These are phyloP conservation scores for Trissolcus japonicus DNA, from an alignment of 2,888 invertebrate genomes.

Conservation along the genomic window DNA sequence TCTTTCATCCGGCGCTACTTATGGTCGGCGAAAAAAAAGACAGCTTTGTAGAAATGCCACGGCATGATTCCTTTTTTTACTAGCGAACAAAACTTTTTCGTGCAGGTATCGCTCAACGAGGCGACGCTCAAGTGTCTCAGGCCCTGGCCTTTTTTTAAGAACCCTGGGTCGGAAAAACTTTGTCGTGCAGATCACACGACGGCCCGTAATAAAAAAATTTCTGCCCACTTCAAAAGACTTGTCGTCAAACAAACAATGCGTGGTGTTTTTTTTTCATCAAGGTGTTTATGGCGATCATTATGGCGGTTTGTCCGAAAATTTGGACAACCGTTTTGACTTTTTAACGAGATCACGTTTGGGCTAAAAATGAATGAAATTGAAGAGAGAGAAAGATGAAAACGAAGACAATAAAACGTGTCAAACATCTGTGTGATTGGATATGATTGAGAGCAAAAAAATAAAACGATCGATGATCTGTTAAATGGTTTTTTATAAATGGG, in stretches of 20 bases:
- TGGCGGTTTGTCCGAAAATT: constrained; percentile 16
- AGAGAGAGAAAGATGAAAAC: neutral
- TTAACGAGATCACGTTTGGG: constrained; percentile 10
- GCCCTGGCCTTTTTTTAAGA: constrained; percentile 25
- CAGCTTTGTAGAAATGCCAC: constrained; percentile 34
- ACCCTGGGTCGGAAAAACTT: constrained; percentile 27
- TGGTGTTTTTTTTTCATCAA: constrained; percentile 10
- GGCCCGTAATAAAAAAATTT: constrained; percentile 33
- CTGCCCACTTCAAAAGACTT: neutral
- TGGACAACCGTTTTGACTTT: constrained; percentile 13
- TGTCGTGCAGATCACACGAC: constrained; percentile 31
- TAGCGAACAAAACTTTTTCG: constrained; percentile 38
- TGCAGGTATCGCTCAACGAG: constrained; percentile 42
- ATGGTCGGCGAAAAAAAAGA: constrained; percentile 45
- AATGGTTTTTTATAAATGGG: constrained; percentile 22
- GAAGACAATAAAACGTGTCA: neutral
- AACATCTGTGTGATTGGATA: constrained; percentile 34
- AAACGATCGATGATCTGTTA: constrained; percentile 16
- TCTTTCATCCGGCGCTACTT: constrained; percentile 41
- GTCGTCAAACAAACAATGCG: constrained; percentile 24
- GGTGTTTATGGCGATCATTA: neutral
- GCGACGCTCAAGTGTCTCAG: constrained; percentile 40
- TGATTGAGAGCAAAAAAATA: constrained; percentile 4
- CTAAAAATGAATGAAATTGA: neutral
- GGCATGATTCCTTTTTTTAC: constrained; percentile 48